Percentiles rank a stretch among this genome's conserved stretches.
Conservation (phyloP, 2,888 invertebrate species). For the Melipona beecheii region DNA sequence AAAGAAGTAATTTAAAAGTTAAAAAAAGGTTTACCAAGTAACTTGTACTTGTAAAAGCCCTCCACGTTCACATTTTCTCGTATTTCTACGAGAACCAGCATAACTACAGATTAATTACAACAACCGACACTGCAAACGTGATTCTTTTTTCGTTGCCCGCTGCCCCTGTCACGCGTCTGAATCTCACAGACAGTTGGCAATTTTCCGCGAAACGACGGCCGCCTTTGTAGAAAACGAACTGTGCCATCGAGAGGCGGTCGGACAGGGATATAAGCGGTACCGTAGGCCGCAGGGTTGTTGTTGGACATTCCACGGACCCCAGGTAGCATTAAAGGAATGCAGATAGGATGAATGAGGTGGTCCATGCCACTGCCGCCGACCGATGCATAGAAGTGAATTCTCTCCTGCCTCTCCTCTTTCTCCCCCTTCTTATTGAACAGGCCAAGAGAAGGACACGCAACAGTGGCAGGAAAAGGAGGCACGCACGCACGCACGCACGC, state of each 20-base stretch:
- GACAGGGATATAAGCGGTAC: constrained; percentile 58
- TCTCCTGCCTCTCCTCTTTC: constrained; percentile 31
- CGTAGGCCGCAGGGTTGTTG: constrained; percentile 67
- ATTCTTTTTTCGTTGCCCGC: no score
- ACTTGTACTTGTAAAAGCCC: no score
- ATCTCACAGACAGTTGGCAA: background rate
- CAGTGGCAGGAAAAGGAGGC: background rate
- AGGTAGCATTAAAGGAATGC: constrained; percentile 82
- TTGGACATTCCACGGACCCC: constrained; percentile 79
- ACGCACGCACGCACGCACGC: constrained; percentile 1
- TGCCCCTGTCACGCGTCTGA: background rate
- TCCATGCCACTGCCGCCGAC: constrained; percentile 77
- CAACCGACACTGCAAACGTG: no score
- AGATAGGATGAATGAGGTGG: constrained; percentile 83
- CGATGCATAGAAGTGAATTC: constrained; percentile 71
- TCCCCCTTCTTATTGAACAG: background rate
- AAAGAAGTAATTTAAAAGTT: no score
- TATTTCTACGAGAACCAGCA: no score
- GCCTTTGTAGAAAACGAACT: constrained; percentile 31
- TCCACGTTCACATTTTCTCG: no score
- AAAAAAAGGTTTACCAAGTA: no score
- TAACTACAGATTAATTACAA: no score
- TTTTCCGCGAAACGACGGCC: constrained; percentile 29
- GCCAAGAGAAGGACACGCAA: constrained; percentile 4
- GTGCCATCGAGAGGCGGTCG: constrained; percentile 16